phyloP scores from a whole-genome alignment of 2,113 vertebrate species.

The Sinocyclocheilus grahami region DNA sequence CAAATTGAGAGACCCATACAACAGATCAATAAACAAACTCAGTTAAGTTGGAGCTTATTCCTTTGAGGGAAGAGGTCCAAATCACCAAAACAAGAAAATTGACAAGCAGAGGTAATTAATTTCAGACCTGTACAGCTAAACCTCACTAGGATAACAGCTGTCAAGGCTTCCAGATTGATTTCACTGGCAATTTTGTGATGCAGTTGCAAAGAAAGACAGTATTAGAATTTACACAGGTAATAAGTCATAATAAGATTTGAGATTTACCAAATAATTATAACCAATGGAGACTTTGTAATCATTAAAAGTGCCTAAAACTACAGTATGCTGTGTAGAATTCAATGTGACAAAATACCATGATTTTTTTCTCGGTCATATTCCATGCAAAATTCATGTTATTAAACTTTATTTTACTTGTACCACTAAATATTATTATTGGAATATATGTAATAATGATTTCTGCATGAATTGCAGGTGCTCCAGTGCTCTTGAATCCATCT shows the following conservation, averaged over 20 bases:
- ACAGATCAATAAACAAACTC: constrained; percentile 9
- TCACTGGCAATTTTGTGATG: background rate
- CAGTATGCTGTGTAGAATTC: too few relatives aligned
- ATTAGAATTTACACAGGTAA: too few relatives aligned
- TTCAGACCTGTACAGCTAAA: background rate
- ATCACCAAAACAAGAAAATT: constrained; percentile 3
- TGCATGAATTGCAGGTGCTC: constrained; percentile 77
- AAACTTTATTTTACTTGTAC: background rate
- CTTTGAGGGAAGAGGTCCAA: background rate
- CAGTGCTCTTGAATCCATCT: constrained; percentile 74
- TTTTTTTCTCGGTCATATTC: background rate
- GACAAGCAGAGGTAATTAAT: background rate
- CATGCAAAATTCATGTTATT: background rate
- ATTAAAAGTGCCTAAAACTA: background rate
- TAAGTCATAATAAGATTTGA: background rate
- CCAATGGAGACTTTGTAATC: background rate
- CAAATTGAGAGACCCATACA: background rate
- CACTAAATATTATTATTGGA: background rate
- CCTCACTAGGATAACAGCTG: constrained; percentile 8
- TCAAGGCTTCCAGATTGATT: background rate
- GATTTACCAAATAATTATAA: background rate
- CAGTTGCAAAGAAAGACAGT: background rate
- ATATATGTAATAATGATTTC: background rate
- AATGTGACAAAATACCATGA: too few relatives aligned
- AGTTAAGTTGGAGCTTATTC: background rate